Evolutionary conservation across 2,113 vertebrate genomes (phyloP).

Genomic region (Nanger granti): DNA sequence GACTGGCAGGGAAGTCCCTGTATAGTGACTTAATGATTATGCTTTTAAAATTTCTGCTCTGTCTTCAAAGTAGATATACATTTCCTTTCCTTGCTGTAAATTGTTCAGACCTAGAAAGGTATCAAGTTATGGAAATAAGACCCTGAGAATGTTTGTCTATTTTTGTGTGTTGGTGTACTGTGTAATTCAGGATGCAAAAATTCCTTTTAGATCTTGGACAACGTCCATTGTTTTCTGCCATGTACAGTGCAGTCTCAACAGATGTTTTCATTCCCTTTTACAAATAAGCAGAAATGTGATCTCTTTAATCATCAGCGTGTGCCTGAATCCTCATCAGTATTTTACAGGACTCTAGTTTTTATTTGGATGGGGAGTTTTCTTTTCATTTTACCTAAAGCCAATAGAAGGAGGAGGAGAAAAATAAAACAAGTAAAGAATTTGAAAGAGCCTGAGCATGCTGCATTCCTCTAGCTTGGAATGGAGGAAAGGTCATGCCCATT

Average conservation of each 20-base stretch:
- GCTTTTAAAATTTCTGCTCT: background rate
- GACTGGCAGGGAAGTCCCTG: background rate
- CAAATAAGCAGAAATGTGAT: constrained; percentile 21
- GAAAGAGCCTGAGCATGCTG: background rate
- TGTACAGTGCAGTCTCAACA: constrained; percentile 5
- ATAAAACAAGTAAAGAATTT: background rate
- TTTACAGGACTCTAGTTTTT: constrained; percentile 28
- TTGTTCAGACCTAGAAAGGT: background rate
- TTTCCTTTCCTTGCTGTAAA: background rate
- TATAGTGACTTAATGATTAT: background rate
- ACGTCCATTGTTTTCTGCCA: background rate
- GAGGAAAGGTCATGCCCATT: background rate
- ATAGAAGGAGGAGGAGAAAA: background rate
- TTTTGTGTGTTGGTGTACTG: background rate
- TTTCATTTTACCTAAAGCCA: constrained; percentile 21
- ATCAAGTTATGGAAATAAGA: constrained; percentile 30
- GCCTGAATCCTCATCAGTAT: constrained; percentile 4
- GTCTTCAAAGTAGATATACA: background rate
- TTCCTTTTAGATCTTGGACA: constrained; percentile 8
- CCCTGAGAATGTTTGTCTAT: background rate
- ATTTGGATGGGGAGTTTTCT: background rate
- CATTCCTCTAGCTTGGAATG: background rate
- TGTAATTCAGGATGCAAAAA: constrained; percentile 1
- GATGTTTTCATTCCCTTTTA: constrained; percentile 36
- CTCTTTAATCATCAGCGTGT: background rate